phyloP scores from a whole-genome alignment of 2,797 vertebrate species.

The Ibycter americanus region DNA sequence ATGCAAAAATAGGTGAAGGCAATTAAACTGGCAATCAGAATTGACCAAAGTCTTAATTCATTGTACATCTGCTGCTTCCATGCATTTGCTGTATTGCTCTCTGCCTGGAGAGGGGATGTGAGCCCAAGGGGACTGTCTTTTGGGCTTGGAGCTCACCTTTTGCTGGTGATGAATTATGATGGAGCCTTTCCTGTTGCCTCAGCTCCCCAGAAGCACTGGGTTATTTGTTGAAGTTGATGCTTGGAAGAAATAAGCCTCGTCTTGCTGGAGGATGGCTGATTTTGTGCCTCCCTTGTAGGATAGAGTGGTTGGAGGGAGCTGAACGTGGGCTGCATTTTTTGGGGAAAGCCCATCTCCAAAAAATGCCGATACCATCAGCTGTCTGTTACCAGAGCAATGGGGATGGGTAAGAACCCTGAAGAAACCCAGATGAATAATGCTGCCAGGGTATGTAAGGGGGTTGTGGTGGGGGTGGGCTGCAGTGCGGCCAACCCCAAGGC shows the following conservation, averaged over 20 bases:
- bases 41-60: neutral
- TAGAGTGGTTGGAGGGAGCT: neutral
- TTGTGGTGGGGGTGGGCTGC: neutral
- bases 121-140: neutral
- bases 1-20: neutral
- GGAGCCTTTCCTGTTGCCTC: neutral
- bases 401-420: neutral
- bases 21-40: neutral
- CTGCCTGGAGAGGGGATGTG: neutral
- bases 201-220: fast-evolving
- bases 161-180: neutral
- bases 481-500: neutral
- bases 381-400: neutral
- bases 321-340: fast-evolving
- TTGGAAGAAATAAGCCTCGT: neutral
- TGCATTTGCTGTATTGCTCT: fast-evolving
- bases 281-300: neutral
- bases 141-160: neutral
- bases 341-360: neutral
- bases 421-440: fast-evolving
- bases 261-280: neutral
- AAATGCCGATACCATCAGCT: fast-evolving
- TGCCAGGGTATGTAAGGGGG: neutral
- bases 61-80: neutral
- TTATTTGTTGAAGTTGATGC: neutral